Percentiles rank a stretch among this genome's conserved stretches.
Conservation (phyloP, 2,797 vertebrate genomes). For the Miichthys miiuy region DNA sequence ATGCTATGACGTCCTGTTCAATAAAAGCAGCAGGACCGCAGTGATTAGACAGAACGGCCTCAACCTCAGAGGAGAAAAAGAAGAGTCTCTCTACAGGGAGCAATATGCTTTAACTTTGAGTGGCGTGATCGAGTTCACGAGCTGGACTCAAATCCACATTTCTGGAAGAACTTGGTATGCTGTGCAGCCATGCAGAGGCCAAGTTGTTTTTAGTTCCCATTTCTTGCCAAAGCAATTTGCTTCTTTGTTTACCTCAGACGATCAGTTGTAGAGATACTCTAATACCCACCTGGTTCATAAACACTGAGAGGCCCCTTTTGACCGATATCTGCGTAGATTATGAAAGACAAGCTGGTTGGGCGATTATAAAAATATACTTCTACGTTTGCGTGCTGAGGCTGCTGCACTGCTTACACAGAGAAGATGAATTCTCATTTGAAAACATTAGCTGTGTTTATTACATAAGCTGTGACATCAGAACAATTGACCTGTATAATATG, state of each 20-base stretch:
- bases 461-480: no score
- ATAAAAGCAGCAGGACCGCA: conserved; percentile 15
- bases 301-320: background rate
- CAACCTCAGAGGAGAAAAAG: background rate
- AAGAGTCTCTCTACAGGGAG: background rate
- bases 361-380: background rate
- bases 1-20: conserved; percentile 1
- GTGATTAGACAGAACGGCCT: background rate
- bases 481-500: no score
- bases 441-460: no score
- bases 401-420: no score
- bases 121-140: background rate
- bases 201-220: background rate
- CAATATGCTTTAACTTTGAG: background rate
- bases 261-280: background rate
- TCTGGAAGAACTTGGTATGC: background rate
- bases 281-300: background rate
- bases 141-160: background rate
- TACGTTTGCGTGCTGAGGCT: no score
- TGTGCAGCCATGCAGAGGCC: background rate
- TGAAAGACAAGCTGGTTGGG: background rate
- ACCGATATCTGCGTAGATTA: background rate
- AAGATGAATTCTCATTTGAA: no score
- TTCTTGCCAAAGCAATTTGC: conserved; percentile 22
- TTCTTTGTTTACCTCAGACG: conserved; percentile 11